Evolutionary conservation across 2,797 vertebrate genomes (phyloP).

Genomic region (Chelon labrosus): DNA sequence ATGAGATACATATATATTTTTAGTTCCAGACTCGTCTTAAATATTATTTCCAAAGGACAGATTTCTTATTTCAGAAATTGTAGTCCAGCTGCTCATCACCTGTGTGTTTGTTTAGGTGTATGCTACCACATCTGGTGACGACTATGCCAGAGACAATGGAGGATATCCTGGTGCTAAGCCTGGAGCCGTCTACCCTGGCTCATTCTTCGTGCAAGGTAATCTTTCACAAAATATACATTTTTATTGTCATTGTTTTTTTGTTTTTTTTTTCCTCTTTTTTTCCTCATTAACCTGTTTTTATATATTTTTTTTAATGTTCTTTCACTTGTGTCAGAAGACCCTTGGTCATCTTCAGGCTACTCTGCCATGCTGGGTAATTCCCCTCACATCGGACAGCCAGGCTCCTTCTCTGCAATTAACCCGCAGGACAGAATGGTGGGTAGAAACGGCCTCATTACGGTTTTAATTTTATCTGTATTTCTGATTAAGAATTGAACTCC

Average conservation of each 20-base stretch:
- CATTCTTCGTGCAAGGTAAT: slow-evolving; percentile 96
- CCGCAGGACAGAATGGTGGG: slow-evolving; percentile 97
- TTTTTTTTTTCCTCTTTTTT: background rate
- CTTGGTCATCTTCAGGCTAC: slow-evolving; percentile 92
- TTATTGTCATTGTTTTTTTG: background rate
- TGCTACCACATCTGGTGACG: slow-evolving; percentile 94
- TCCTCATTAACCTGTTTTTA: slow-evolving; percentile 6
- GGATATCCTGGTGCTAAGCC: slow-evolving; percentile 91
- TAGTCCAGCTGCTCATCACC: slow-evolving; percentile 5
- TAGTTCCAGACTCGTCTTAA: too few relatives aligned
- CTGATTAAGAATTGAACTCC: background rate
- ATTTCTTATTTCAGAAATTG: background rate
- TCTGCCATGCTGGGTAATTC: slow-evolving; percentile 92
- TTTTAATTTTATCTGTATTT: background rate
- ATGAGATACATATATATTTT: too few relatives aligned
- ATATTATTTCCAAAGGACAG: background rate
- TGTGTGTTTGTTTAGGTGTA: slow-evolving; percentile 89
- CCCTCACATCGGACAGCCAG: slow-evolving; percentile 87
- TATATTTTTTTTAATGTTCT: slow-evolving; percentile 32
- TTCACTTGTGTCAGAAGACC: slow-evolving; percentile 88
- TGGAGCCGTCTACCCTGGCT: slow-evolving; percentile 91
- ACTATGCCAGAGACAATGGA: slow-evolving; percentile 91
- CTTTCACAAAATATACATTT: slow-evolving; percentile 9
- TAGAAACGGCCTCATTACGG: slow-evolving; percentile 2
- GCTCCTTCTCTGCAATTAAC: slow-evolving; percentile 92